Evolutionary conservation across 2,888 invertebrate genomes (phyloP).

Genomic region (Chalcis sispes): DNA sequence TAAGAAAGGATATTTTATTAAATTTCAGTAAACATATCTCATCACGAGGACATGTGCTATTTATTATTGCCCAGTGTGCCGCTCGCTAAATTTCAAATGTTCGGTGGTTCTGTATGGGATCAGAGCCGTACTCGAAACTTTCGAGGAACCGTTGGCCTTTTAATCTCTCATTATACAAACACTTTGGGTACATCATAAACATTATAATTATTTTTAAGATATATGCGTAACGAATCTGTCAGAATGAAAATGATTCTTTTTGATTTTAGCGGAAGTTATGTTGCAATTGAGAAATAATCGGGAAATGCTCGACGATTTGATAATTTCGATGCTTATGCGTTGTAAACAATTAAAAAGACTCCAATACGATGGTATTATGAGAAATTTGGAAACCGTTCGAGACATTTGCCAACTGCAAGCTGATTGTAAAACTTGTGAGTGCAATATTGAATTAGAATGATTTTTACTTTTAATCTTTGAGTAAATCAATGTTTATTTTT

Average conservation of each 20-base stretch:
- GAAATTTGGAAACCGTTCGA: constrained; percentile 74
- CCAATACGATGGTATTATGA: constrained; percentile 76
- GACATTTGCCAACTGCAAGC: constrained; percentile 73
- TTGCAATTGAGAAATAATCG: constrained; percentile 76
- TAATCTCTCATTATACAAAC: constrained; percentile 74
- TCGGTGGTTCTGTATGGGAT: constrained; percentile 76
- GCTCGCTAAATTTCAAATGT: constrained; percentile 75
- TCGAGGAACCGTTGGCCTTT: constrained; percentile 73
- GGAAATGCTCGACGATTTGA: constrained; percentile 76
- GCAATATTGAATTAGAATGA: neutral
- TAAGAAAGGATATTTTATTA: neutral
- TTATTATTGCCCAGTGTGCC: constrained; percentile 76
- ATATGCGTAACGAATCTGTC: neutral
- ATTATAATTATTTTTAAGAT: neutral
- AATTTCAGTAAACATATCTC: constrained; percentile 74
- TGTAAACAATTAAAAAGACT: constrained; percentile 75
- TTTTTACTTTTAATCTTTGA: neutral
- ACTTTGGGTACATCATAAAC: constrained; percentile 73
- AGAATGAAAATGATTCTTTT: neutral
- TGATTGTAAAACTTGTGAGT: constrained; percentile 70
- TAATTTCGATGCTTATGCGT: constrained; percentile 73
- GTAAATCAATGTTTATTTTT: too few species aligned
- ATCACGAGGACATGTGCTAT: constrained; percentile 76
- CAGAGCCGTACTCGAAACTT: constrained; percentile 76
- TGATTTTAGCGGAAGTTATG: constrained; percentile 72